A percentile compares a stretch with the other conserved stretches of the same genome.
Conservation (phyloP, 2,113 vertebrate species). For the Piaya cayana region DNA sequence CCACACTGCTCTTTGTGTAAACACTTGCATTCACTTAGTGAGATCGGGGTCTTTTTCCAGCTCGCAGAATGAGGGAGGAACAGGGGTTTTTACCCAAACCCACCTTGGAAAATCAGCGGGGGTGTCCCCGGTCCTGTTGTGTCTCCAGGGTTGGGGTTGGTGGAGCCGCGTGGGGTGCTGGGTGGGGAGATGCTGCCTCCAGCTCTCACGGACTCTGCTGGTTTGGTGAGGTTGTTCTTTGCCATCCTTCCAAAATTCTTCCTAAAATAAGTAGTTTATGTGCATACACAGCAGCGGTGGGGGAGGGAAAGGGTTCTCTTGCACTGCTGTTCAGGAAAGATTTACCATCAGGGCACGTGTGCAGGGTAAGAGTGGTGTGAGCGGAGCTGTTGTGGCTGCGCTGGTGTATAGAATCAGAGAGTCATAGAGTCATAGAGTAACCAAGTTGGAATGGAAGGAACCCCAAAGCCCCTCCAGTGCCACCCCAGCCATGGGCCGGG, state of each 20-base stretch:
- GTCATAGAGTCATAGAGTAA: no score
- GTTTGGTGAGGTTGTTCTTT: rapidly evolving
- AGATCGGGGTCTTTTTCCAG: background rate
- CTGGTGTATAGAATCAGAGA: background rate
- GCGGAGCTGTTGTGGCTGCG: background rate
- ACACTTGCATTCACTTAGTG: background rate
- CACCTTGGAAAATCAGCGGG: background rate
- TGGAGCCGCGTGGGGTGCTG: background rate
- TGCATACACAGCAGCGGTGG: background rate
- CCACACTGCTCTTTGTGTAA: background rate
- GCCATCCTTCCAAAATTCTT: background rate
- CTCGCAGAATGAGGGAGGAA: background rate
- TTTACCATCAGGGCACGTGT: background rate
- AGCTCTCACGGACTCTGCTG: rapidly evolving
- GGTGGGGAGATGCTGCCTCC: background rate
- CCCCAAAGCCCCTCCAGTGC: no score
- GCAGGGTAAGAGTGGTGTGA: background rate
- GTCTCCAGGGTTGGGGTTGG: rapidly evolving
- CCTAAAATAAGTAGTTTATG: background rate
- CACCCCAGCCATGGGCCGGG: no score
- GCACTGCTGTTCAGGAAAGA: background rate
- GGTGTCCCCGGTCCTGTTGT: rapidly evolving
- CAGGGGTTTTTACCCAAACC: background rate
- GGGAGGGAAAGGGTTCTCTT: background rate
- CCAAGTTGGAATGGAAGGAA: no score